Conservation (phyloP, 2,797 vertebrate genomes). For the Lacerta bilineata region DNA sequence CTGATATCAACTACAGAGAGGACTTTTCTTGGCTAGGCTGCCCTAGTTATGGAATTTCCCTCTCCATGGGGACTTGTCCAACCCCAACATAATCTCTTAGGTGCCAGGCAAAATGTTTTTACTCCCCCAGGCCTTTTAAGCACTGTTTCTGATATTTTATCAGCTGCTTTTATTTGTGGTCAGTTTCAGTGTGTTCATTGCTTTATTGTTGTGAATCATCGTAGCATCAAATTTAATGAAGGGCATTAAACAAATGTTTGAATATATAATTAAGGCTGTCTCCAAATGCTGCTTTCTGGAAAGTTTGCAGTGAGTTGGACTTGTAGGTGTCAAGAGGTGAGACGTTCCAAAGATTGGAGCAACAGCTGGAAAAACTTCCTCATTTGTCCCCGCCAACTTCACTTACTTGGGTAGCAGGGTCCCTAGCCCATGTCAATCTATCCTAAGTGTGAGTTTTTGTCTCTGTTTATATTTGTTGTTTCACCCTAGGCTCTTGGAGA, state of each 20-base stretch:
- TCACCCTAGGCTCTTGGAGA: background rate
- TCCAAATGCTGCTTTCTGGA: background rate
- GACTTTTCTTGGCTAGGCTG: background rate
- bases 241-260: background rate
- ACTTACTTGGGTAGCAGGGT: too few species aligned
- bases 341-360: too few species aligned
- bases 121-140: background rate
- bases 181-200: background rate
- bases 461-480: background rate
- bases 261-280: background rate
- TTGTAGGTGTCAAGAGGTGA: too few species aligned
- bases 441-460: background rate
- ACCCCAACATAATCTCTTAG: background rate
- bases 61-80: background rate
- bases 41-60: background rate
- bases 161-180: background rate
- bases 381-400: too few species aligned
- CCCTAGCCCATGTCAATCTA: too few species aligned
- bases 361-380: too few species aligned
- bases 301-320: too few species aligned
- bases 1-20: background rate
- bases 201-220: background rate
- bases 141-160: background rate
- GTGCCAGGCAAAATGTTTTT: background rate
- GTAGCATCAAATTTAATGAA: background rate